A percentile compares a stretch with the other conserved stretches of the same genome.
phyloP scores from a whole-genome alignment of 1,140 invertebrate genomes.

The Drosophila jambulina region DNA sequence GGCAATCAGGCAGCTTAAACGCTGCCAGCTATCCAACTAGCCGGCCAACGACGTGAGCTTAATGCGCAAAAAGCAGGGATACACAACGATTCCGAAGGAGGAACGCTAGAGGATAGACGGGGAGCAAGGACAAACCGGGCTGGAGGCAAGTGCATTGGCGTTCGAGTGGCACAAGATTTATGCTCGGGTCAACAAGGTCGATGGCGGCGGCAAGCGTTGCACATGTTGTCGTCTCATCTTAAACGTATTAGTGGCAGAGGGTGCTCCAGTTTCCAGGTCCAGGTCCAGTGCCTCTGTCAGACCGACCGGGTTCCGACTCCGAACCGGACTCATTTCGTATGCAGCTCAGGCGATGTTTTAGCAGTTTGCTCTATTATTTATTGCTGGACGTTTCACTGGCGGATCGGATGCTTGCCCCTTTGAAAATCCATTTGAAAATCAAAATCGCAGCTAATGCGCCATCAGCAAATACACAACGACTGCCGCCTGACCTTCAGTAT shows the following conservation, averaged over 20 bases:
- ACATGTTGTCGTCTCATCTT: slow-evolving; percentile 83
- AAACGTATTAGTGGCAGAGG: slow-evolving; percentile 75
- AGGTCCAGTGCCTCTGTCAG: slow-evolving; percentile 5
- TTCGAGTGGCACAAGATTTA: slow-evolving; percentile 77
- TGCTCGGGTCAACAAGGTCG: slow-evolving; percentile 68
- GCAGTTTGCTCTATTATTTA: slow-evolving; percentile 82
- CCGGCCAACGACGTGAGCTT: slow-evolving; percentile 63
- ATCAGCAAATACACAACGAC: slow-evolving; percentile 67
- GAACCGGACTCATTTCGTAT: slow-evolving; percentile 70
- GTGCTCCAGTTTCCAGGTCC: slow-evolving; percentile 18
- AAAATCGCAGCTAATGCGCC: slow-evolving; percentile 77
- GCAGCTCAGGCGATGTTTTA: slow-evolving; percentile 75
- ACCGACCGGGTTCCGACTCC: neutral
- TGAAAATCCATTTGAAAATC: slow-evolving; percentile 71
- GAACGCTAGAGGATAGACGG: too few relatives aligned
- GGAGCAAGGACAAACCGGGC: neutral
- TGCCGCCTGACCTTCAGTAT: slow-evolving; percentile 61
- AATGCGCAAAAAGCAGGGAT: slow-evolving; percentile 69
- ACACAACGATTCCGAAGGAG: neutral
- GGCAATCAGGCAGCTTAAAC: slow-evolving; percentile 55
- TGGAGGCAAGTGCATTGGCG: slow-evolving; percentile 53
- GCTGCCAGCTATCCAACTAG: slow-evolving; percentile 45
- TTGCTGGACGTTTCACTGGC: slow-evolving; percentile 71
- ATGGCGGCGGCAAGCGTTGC: slow-evolving; percentile 73
- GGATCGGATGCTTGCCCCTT: slow-evolving; percentile 8